These are phyloP conservation scores for Camptogramma bilineatum DNA, from an alignment of 2,888 invertebrate species.

Conservation along the genomic window DNA sequence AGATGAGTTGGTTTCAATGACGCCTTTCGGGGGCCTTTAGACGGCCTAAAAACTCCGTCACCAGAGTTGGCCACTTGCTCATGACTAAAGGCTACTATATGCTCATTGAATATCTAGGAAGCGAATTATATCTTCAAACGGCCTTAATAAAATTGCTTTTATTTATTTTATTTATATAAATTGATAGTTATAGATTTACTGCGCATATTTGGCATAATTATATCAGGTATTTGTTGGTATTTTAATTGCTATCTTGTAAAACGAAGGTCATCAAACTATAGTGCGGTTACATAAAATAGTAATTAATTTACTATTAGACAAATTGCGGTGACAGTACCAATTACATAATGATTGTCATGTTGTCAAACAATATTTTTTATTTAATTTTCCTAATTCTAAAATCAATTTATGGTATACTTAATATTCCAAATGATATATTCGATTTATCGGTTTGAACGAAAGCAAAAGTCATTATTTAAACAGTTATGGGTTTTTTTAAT, in stretches of 20 bases:
- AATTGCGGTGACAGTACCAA: not conserved
- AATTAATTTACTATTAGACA: not conserved
- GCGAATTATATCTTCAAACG: not conserved
- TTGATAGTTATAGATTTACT: not conserved
- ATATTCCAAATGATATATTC: not conserved
- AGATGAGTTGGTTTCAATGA: not conserved
- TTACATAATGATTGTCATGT: not conserved
- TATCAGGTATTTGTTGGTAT: not conserved
- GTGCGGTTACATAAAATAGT: not conserved
- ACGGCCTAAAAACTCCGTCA: no score
- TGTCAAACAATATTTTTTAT: not conserved
- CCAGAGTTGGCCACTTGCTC: no score
- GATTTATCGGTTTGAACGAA: not conserved
- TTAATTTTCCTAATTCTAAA: not conserved
- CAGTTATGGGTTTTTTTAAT: not conserved
- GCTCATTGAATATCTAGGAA: slow-evolving; percentile 1
- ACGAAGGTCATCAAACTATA: not conserved
- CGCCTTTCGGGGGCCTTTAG: no score
- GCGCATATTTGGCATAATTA: not conserved
- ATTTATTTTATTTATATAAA: slow-evolving; percentile 3
- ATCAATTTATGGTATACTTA: not conserved
- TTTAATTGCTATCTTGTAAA: not conserved
- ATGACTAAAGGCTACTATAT: not conserved
- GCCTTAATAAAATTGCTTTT: not conserved
- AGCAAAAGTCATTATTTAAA: slow-evolving; percentile 1